Evolutionary conservation across 2,113 vertebrate species (phyloP), one percentile per base, ranked within the genome.

Genomic region (Hyla sarda): DNA sequence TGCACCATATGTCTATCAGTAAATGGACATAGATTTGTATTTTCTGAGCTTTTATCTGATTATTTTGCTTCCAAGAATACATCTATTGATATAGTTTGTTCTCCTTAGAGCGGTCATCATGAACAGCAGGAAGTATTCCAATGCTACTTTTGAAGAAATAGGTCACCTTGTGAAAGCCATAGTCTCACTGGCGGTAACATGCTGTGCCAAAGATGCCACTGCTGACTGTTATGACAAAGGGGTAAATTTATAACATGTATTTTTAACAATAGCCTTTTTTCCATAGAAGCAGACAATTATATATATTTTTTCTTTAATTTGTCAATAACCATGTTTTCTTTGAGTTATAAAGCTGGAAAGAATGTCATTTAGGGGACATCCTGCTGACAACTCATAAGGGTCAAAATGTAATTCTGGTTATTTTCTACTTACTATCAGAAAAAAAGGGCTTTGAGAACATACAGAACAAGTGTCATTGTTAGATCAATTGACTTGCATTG

Each of bases 121-220:
- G 23, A 94, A 90, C 86, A 96, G 94, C 90, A 92, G 73, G 82
- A 96, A 96, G 37, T 96, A 92, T 67, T 92, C 93, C 82, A 92
- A 92, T 0, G 92, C 91, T 54, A 93, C 93, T 0, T 95, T 94
- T 13, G 90, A 94, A 71, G 91, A 96, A 90, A 88, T 95, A 73
- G 17, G 13, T 19, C 89, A 88, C 62, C 90, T 95, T 0, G 91
- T 93, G 32, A 76, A 0, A 0, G 92, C 94, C 21, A 91, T 96
- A 0, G 90, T 94, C 41, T 87, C 91, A 2, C 67, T 95, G 72
- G 93, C 92, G 0, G 92, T 93, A 82, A 90, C 88, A 7, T 96
- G 95, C 89, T 96, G 95, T 0, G 47, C 69, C 0, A 82, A 90
- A 0, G 90, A 88, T 0, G 92, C 91, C 0, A 84, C 90, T 23